Evolutionary conservation across 2,888 invertebrate species (phyloP).

Genomic region (Machimus rusticus): DNA sequence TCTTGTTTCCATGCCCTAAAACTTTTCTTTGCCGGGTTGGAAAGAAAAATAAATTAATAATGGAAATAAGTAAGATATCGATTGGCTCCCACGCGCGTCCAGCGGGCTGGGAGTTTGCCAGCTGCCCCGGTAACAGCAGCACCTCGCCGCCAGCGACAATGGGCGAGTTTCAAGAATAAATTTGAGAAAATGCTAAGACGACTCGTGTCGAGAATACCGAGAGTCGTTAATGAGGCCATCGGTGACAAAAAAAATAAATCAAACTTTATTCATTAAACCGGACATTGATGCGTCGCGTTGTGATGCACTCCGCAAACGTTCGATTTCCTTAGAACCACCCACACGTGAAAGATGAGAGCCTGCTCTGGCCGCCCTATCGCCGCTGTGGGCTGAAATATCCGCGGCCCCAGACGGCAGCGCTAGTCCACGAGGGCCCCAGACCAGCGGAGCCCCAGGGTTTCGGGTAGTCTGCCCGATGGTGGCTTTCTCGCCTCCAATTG

Average conservation of each 20-base stretch:
- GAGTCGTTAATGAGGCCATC: slow-evolving; percentile 28
- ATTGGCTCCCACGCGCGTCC: slow-evolving; percentile 24
- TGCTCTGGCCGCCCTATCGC: background rate
- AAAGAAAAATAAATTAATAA: background rate
- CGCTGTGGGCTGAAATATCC: background rate
- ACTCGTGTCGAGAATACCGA: slow-evolving; percentile 32
- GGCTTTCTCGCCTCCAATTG: slow-evolving; percentile 9
- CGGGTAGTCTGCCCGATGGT: background rate
- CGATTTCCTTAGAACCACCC: slow-evolving; percentile 38
- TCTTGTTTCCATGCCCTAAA: slow-evolving; percentile 21
- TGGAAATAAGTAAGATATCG: background rate
- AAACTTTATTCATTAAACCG: slow-evolving; percentile 32
- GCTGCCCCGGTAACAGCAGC: background rate
- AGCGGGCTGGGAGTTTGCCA: background rate
- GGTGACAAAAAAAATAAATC: slow-evolving; percentile 28
- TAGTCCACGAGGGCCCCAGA: background rate
- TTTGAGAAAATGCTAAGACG: background rate
- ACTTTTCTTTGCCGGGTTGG: background rate
- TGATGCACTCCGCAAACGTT: slow-evolving; percentile 32
- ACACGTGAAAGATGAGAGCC: slow-evolving; percentile 35
- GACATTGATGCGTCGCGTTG: slow-evolving; percentile 39
- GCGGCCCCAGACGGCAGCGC: background rate
- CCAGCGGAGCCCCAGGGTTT: background rate
- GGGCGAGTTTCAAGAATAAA: background rate
- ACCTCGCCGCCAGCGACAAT: background rate